phyloP scores from a whole-genome alignment of 2,797 vertebrate species.

The Menidia menidia region DNA sequence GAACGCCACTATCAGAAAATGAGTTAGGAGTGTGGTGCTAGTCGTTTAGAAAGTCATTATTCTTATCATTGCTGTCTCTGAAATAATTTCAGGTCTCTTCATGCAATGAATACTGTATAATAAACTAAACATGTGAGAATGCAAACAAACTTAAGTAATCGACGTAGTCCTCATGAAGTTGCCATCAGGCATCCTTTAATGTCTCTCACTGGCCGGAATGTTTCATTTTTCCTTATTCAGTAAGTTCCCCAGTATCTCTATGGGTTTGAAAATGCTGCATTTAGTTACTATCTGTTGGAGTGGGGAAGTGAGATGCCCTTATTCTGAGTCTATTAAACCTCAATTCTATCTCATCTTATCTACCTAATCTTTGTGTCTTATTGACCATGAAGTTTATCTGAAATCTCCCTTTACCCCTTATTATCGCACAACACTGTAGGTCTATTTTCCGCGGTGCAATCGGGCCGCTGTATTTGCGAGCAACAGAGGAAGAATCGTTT shows the following conservation, averaged over 20 bases:
- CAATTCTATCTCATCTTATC: constrained; percentile 83
- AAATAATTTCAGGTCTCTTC: constrained; percentile 88
- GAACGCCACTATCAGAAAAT: constrained; percentile 88
- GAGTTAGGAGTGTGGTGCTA: constrained; percentile 85
- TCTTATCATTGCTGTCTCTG: constrained; percentile 88
- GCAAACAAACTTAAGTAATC: constrained; percentile 82
- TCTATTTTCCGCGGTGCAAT: constrained; percentile 74
- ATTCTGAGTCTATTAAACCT: constrained; percentile 82
- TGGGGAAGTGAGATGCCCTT: constrained; percentile 81
- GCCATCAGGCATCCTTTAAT: constrained; percentile 71
- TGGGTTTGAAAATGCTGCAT: constrained; percentile 77
- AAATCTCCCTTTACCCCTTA: constrained; percentile 80
- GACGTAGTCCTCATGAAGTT: constrained; percentile 67
- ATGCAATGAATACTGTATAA: constrained; percentile 89
- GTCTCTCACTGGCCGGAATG: constrained; percentile 54
- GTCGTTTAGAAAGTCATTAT: constrained; percentile 90
- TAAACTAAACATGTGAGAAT: constrained; percentile 84
- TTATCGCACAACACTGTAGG: constrained; percentile 79
- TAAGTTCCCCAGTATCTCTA: constrained; percentile 60
- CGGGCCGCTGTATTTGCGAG: constrained; percentile 69
- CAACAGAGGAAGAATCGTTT: constrained; percentile 76
- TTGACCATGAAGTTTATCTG: constrained; percentile 84
- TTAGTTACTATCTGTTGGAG: constrained; percentile 81
- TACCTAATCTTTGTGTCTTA: constrained; percentile 82
- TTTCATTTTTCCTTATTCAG: constrained; percentile 77